A percentile compares a stretch with the other conserved stretches of the same genome.
phyloP scores from a whole-genome alignment of 1,140 invertebrate species.

The Trialeurodes vaporariorum region DNA sequence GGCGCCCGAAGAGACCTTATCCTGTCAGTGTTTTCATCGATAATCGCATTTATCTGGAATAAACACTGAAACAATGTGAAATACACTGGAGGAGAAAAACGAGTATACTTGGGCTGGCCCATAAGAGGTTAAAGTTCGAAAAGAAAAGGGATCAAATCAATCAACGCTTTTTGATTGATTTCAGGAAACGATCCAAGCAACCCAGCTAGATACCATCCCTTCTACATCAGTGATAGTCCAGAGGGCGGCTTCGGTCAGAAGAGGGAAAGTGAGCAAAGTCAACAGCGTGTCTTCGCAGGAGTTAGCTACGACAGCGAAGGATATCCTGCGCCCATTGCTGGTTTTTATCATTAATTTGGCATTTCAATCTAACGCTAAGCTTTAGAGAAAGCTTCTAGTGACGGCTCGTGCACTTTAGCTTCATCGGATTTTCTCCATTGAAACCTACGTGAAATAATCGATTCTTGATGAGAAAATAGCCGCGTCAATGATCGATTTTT shows the following conservation, averaged over 20 bases:
- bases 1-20: too few relatives aligned
- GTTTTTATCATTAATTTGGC: conserved; percentile 36
- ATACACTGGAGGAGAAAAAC: too few relatives aligned
- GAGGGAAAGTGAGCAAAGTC: conserved; percentile 47
- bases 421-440: not conserved
- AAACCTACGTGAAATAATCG: not conserved
- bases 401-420: not conserved
- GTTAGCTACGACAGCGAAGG: conserved; percentile 59
- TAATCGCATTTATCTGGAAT: too few relatives aligned
- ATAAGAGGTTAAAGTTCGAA: too few relatives aligned
- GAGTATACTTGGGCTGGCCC: too few relatives aligned
- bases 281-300: conserved; percentile 66
- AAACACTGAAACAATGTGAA: too few relatives aligned
- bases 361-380: too few relatives aligned
- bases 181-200: conserved; percentile 38
- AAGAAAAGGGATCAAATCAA: too few relatives aligned
- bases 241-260: conserved; percentile 76
- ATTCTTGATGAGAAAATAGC: not conserved
- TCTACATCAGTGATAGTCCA: conserved; percentile 79
- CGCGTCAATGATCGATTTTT: not conserved
- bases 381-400: too few relatives aligned
- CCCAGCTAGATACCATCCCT: conserved; percentile 70
- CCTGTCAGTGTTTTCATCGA: too few relatives aligned
- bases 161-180: too few relatives aligned
- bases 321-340: conserved; percentile 63